Evolutionary conservation across 1,140 invertebrate species (phyloP).

Genomic region (Cydia amplana): DNA sequence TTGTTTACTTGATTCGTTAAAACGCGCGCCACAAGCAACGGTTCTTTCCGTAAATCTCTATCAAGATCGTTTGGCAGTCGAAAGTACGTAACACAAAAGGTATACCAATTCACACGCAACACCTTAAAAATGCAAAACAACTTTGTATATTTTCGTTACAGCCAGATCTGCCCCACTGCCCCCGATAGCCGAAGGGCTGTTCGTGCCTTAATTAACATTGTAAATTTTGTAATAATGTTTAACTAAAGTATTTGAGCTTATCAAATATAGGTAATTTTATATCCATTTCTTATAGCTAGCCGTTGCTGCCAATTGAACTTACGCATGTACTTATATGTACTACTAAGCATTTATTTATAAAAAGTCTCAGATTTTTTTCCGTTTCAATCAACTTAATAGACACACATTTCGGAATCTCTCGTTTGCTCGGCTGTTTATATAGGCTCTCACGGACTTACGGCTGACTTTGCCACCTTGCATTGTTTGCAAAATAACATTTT

Average conservation of each 20-base stretch:
- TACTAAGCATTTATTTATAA: too few relatives aligned
- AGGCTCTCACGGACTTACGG: neutral
- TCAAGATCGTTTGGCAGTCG: slow-evolving; percentile 26
- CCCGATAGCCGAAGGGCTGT: slow-evolving; percentile 42
- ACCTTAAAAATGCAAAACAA: slow-evolving; percentile 37
- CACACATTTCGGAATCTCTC: too few relatives aligned
- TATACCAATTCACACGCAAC: slow-evolving; percentile 39
- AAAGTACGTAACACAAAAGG: slow-evolving; percentile 25
- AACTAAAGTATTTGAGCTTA: slow-evolving; percentile 51
- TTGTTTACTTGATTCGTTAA: slow-evolving; percentile 7
- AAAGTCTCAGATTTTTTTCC: too few relatives aligned
- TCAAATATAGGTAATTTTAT: slow-evolving; percentile 45
- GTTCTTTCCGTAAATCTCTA: neutral
- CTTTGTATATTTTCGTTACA: slow-evolving; percentile 42
- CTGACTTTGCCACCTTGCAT: neutral
- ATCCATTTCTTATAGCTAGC: neutral
- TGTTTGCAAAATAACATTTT: neutral
- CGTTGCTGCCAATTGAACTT: neutral
- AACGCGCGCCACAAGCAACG: neutral
- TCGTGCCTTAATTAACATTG: slow-evolving; percentile 26
- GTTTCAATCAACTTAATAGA: too few relatives aligned
- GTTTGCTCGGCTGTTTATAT: too few relatives aligned
- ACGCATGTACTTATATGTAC: neutral
- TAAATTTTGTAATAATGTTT: slow-evolving; percentile 18
- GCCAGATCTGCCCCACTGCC: slow-evolving; percentile 58